Percentiles rank a stretch among this genome's conserved stretches.
These are phyloP conservation scores for Panonychus citri DNA, from an alignment of 1,140 invertebrate species.

Conservation along the genomic window DNA sequence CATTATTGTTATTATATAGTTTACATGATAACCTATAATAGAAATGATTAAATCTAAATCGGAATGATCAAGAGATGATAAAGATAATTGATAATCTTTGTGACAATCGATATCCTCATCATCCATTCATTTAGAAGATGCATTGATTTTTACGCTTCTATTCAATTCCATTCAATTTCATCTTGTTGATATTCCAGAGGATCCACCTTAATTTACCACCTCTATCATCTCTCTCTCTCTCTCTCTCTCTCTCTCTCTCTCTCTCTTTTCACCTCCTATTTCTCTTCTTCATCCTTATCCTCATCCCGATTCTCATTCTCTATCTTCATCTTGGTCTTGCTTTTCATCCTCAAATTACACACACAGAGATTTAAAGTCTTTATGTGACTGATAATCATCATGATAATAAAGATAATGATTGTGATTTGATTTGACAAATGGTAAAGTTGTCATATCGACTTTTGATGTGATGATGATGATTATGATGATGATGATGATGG, in stretches of 20 bases:
- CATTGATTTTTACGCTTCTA: too few relatives aligned
- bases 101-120: background rate
- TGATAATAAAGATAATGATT: background rate
- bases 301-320: background rate
- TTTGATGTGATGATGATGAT: background rate
- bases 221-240: background rate
- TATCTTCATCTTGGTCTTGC: background rate
- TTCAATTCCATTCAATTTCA: too few relatives aligned
- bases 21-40: too few relatives aligned
- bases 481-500: background rate
- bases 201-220: background rate
- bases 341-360: background rate
- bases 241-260: slow-evolving; percentile 1
- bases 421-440: background rate
- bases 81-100: background rate
- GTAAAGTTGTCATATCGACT: background rate
- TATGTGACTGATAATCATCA: background rate
- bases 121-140: too few relatives aligned
- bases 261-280: background rate
- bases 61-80: background rate
- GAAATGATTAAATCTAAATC: too few relatives aligned
- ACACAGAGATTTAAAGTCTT: background rate
- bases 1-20: too few relatives aligned
- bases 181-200: too few relatives aligned
- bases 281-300: background rate